Conservation (phyloP, 2,113 vertebrate species). For the Ictidomys tridecemlineatus region DNA sequence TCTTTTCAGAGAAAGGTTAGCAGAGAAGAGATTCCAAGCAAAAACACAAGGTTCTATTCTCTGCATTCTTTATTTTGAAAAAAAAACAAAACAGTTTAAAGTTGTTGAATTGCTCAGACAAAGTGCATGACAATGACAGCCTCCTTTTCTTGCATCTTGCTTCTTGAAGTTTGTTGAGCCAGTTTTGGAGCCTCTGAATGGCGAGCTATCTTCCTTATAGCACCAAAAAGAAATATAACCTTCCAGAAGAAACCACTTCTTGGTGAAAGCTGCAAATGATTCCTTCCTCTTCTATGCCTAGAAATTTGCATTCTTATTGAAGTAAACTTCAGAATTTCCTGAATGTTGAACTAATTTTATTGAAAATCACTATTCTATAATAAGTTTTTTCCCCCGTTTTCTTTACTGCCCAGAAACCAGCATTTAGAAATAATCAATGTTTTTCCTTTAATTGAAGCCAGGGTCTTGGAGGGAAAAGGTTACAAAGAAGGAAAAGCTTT, state of each 20-base stretch:
- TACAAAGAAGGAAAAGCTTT: neutral
- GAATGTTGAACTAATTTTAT: neutral
- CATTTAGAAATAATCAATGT: neutral
- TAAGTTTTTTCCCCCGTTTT: neutral
- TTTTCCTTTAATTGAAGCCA: neutral
- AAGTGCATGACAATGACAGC: neutral
- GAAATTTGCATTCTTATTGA: neutral
- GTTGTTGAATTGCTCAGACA: constrained; percentile 56
- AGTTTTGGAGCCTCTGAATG: neutral
- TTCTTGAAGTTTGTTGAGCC: constrained; percentile 57
- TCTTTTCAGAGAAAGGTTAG: constrained; percentile 70
- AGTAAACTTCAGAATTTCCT: neutral
- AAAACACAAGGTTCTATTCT: constrained; percentile 60
- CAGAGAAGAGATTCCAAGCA: constrained; percentile 57
- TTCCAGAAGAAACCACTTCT: constrained; percentile 34
- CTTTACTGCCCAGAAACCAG: neutral
- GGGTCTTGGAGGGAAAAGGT: neutral
- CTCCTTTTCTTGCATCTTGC: neutral
- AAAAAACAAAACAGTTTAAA: constrained; percentile 73
- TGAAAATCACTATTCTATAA: neutral
- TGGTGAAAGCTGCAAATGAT: neutral
- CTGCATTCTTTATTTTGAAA: constrained; percentile 61
- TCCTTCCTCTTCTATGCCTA: neutral
- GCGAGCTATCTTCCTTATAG: neutral
- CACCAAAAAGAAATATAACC: neutral